Evolutionary conservation across 2,888 invertebrate species (phyloP), one percentile per base, ranked within the genome.

Genomic region (Melieria crassipennis): DNA sequence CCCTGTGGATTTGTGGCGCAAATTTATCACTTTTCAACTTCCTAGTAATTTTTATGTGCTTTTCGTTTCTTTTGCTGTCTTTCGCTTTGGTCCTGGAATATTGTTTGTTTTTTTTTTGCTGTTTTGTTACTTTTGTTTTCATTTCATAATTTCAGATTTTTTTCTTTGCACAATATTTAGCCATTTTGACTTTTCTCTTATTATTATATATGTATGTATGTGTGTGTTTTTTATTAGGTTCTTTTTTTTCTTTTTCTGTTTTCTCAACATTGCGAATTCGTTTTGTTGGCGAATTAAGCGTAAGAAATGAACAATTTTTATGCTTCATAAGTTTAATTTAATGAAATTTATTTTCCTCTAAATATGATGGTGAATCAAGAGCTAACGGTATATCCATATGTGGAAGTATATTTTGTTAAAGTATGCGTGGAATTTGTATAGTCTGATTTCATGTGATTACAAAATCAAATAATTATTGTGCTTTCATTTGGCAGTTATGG

Each of bases 251-350:
- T 42, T 16, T 7, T 42, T 30, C 30, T 63, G 16, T 42, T 50
- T 16, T 57, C 7, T 63, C 42, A 48, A 48, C 30, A n/a, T 50
- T 30, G 63, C 48, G 9, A 30, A 7, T 52, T 52, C 9, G 52
- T 52, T 16, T 48, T 64, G 42, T 7, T 60, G 30, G 30, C 30
- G 30, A 3, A 30, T 30, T 30, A 30, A 30, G 30, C 30, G 30
- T 2, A 30, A 30, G 30, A 30, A 30, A 30, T 30, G 7, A 7
- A n/a, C 52, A 70, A 70, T 58, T 58, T 82, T 81, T 81, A 82
- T 82, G 81, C 80, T 81, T 81, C 81, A 81, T 82, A 82, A 82
- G 81, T 81, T 81, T 81, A 81, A 81, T 81, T 82, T 80, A 80
- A 68, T 60, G 68, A 52, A 62, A 61, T 45, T 68, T 68, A 48